Evolutionary conservation across 2,888 invertebrate genomes (phyloP), one percentile per base, ranked within the genome.

Genomic region (Euproctis similis): DNA sequence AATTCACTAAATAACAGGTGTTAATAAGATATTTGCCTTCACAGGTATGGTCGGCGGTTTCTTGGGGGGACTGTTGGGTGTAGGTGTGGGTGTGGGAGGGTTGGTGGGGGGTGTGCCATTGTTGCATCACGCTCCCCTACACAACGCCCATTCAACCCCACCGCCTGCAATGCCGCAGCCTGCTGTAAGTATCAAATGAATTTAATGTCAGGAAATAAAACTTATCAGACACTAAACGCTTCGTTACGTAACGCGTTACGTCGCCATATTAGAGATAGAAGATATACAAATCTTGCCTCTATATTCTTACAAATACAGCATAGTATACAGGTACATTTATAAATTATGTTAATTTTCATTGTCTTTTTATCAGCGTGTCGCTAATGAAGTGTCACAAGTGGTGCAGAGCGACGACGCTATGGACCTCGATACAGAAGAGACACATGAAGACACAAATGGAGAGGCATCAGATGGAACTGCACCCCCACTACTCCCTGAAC

Each of bases 391-490:
- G 7, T 40, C 34, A 0, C 55, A 59, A n/a, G 40, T 52, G 7
- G 40, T 34, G 0, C 55, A 47, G 24, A 53, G 86, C 26, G 91
- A 91, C 29, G 93, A 93, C 54, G 91, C 91, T 29, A 93, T 93
- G 93, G 93, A 93, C 43, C 86, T 93, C 21, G 93, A 93, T 64
- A 89, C 90, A 65, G 86, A 71, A 36, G 78, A 81, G 17, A 45
- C 39, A 2, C 53, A 54, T 17, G 71, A 72, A n/a, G 64, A 71
- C 2, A 39, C 53, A 3, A 51, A 58, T 41, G 46, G 57, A 9
- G 28, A 31, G 1, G 46, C 46, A 3, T 25, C 25, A 4, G 31
- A 27, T n/a, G 37, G 39, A 12, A 26, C 40, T 4, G 50, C 50
- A 3, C 57, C 68, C 1, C 58, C 69, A 0, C 12, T 66, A 12